Evolutionary conservation across 2,797 vertebrate species (phyloP).

Genomic region (Margarornis squamiger): DNA sequence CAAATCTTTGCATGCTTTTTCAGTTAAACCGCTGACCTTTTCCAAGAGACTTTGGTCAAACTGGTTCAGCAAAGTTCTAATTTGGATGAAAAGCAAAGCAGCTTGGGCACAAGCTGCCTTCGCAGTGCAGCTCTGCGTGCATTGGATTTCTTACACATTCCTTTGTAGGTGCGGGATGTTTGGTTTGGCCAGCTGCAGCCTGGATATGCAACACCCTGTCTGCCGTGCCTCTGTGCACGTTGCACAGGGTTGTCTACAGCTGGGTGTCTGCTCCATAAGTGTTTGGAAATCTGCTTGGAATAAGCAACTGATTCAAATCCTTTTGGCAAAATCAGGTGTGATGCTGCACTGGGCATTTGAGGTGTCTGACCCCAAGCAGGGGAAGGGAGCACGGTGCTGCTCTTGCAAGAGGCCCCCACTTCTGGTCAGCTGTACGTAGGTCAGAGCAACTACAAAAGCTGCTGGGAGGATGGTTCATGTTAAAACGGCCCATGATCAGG

Average conservation of each 20-base stretch:
- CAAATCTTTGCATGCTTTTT: not conserved
- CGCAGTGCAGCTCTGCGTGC: fast-evolving
- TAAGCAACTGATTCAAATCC: not conserved
- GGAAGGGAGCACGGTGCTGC: fast-evolving
- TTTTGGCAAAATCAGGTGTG: not conserved
- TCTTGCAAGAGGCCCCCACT: fast-evolving
- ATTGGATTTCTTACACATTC: fast-evolving
- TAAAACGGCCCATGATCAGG: fast-evolving
- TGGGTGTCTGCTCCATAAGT: fast-evolving
- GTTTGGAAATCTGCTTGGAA: fast-evolving
- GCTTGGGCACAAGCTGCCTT: not conserved
- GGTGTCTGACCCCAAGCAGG: fast-evolving
- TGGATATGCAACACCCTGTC: fast-evolving
- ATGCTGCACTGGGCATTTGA: fast-evolving
- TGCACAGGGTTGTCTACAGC: fast-evolving
- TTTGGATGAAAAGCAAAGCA: not conserved
- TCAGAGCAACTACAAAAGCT: not conserved
- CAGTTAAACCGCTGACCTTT: not conserved
- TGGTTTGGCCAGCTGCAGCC: fast-evolving
- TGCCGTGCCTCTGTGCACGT: not conserved
- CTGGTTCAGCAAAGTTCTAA: not conserved
- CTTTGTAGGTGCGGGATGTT: not conserved
- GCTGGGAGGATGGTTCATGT: fast-evolving
- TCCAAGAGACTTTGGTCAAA: not conserved
- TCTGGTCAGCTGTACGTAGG: fast-evolving